phyloP scores from a whole-genome alignment of 30 jellyfish, hydroid and myxozoan genomes.

The Aurelia sp. region DNA sequence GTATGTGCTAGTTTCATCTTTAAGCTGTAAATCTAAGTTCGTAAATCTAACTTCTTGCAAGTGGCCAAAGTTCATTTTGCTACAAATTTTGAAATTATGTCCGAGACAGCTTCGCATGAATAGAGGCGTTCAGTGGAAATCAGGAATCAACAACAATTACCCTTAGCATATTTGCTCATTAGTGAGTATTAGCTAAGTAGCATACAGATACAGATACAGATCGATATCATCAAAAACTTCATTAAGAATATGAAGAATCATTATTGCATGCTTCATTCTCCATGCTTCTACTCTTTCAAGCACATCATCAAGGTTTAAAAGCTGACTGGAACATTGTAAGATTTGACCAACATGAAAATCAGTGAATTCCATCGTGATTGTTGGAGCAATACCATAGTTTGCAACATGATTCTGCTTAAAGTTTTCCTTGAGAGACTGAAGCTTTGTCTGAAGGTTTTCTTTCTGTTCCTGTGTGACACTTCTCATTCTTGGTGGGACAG shows the following conservation, averaged over 20 bases:
- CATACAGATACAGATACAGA: too few species aligned
- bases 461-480: conserved; percentile 25
- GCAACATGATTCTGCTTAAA: not conserved
- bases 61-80: too few species aligned
- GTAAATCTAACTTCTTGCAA: too few species aligned
- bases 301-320: conserved; percentile 33
- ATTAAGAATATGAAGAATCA: conserved; percentile 12
- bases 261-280: conserved; percentile 39
- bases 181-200: too few species aligned
- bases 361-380: conserved; percentile 33
- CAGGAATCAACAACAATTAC: too few species aligned
- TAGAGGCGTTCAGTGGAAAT: too few species aligned
- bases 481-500: conserved; percentile 22
- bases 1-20: too few species aligned
- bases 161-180: too few species aligned
- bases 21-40: too few species aligned
- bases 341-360: conserved; percentile 33
- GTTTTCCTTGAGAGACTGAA: conserved; percentile 2
- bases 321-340: conserved; percentile 7
- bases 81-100: too few species aligned
- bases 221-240: conserved; percentile 46
- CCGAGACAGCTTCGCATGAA: too few species aligned
- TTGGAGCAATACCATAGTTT: not conserved
- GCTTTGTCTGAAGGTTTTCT: conserved; percentile 18
- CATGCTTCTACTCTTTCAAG: conserved; percentile 13